Conservation (phyloP, 1,140 invertebrate genomes). For the Zaprionus lachaisei region DNA sequence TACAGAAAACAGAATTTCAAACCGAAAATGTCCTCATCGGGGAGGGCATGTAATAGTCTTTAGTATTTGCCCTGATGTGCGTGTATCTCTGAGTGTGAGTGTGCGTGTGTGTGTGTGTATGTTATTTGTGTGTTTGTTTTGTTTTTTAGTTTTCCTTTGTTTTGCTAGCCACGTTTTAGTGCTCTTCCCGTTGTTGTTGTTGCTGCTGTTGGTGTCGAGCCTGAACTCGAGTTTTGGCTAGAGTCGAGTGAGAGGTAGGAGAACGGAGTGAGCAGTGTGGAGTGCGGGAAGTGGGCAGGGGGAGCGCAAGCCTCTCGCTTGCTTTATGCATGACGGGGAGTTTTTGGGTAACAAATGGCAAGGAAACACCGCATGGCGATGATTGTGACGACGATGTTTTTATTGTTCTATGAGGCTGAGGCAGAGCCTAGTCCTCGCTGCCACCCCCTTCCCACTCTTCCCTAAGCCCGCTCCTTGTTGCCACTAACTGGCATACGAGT, state of each 20-base stretch:
- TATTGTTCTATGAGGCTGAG: conserved; percentile 76
- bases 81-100: conserved; percentile 11
- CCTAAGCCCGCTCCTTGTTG: background rate
- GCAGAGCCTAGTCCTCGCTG: conserved; percentile 16
- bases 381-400: conserved; percentile 81
- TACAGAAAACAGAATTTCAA: conserved; percentile 11
- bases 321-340: conserved; percentile 37
- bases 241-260: background rate
- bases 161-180: conserved; percentile 35
- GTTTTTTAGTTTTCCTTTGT: conserved; percentile 41
- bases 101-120: conserved; percentile 11
- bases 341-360: conserved; percentile 67
- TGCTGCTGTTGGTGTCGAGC: conserved; percentile 17
- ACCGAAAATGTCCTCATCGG: conserved; percentile 19
- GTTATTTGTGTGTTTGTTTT: conserved; percentile 2
- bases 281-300: background rate
- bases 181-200: conserved; percentile 16
- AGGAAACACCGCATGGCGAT: conserved; percentile 80
- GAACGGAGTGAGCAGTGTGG: background rate
- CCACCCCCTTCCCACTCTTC: background rate
- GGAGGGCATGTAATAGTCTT: conserved; percentile 36
- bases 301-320: conserved; percentile 6
- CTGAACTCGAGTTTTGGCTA: conserved; percentile 8
- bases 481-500: conserved; percentile 6
- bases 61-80: conserved; percentile 36